Percentiles rank a stretch among this genome's conserved stretches.
Conservation (phyloP, 2,888 invertebrate genomes). For the Drymonia ruficornis region DNA sequence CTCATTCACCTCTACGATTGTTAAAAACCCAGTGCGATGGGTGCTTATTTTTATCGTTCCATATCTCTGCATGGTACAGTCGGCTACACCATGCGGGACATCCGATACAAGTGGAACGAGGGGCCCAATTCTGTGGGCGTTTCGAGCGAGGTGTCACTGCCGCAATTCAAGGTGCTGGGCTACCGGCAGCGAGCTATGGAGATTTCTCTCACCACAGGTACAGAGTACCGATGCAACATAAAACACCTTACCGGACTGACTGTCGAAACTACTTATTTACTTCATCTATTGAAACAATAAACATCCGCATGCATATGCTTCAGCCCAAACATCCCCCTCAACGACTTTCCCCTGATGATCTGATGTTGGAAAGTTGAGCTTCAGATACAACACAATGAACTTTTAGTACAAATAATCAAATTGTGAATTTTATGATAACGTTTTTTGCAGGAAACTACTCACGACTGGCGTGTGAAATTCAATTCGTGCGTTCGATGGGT, state of each 20-base stretch:
- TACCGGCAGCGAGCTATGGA: constrained; percentile 97
- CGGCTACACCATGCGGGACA: constrained; percentile 99
- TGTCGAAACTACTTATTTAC: constrained; percentile 25
- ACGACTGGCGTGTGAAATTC: constrained; percentile 97
- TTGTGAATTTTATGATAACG: neutral
- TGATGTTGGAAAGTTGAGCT: constrained; percentile 18
- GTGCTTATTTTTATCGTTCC: constrained; percentile 78
- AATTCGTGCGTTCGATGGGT: constrained; percentile 98
- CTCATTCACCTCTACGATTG: constrained; percentile 50
- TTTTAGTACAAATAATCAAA: neutral
- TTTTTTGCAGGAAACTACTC: constrained; percentile 94
- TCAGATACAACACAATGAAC: constrained; percentile 5
- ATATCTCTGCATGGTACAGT: constrained; percentile 88
- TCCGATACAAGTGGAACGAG: constrained; percentile 98
- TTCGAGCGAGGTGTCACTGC: constrained; percentile 96
- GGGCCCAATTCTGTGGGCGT: constrained; percentile 97
- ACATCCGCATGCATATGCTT: constrained; percentile 51
- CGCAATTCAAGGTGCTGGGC: constrained; percentile 98
- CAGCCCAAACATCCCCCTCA: constrained; percentile 21
- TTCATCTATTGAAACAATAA: constrained; percentile 20
- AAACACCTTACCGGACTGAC: constrained; percentile 21
- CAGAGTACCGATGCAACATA: constrained; percentile 56
- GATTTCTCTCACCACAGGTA: constrained; percentile 97
- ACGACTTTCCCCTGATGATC: constrained; percentile 26
- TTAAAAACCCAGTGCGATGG: constrained; percentile 80